These are phyloP conservation scores for Xenopus laevis DNA, from an alignment of 2,113 vertebrate genomes.

Conservation along the genomic window DNA sequence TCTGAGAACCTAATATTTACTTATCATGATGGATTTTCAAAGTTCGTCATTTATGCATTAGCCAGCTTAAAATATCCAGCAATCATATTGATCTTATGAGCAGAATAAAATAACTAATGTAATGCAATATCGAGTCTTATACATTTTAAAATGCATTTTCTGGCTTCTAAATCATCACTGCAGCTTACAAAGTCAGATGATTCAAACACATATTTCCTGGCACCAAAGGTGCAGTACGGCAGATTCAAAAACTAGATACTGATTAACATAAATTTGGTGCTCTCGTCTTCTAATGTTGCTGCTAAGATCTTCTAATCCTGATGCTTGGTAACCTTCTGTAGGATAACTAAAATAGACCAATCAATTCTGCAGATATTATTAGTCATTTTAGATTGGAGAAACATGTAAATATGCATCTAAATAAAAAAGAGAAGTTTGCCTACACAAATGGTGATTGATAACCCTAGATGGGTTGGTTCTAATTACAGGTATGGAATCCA, in stretches of 20 bases:
- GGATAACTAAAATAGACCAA: too few species aligned
- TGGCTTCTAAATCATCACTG: neutral
- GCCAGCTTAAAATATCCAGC: conserved; percentile 15
- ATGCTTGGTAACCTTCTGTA: neutral
- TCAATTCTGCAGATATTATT: too few species aligned
- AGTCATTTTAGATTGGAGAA: too few species aligned
- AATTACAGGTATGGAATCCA: too few species aligned
- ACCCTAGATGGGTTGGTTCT: too few species aligned
- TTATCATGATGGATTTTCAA: conserved; percentile 23
- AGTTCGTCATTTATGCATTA: conserved; percentile 36
- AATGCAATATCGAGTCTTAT: conserved; percentile 22
- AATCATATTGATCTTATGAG: conserved; percentile 35
- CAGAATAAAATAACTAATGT: conserved; percentile 27
- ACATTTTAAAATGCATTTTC: neutral
- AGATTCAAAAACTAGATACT: neutral
- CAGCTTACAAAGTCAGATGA: neutral
- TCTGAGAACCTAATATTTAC: conserved; percentile 30
- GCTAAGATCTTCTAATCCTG: neutral
- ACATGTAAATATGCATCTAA: too few species aligned
- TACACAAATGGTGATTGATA: too few species aligned
- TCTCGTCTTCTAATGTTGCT: too few species aligned
- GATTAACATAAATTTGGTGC: neutral
- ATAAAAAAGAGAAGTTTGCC: too few species aligned
- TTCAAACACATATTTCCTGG: neutral
- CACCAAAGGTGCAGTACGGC: neutral